These are phyloP conservation scores for Drosophila anomalata DNA, from an alignment of 2,888 invertebrate genomes.

Conservation along the genomic window DNA sequence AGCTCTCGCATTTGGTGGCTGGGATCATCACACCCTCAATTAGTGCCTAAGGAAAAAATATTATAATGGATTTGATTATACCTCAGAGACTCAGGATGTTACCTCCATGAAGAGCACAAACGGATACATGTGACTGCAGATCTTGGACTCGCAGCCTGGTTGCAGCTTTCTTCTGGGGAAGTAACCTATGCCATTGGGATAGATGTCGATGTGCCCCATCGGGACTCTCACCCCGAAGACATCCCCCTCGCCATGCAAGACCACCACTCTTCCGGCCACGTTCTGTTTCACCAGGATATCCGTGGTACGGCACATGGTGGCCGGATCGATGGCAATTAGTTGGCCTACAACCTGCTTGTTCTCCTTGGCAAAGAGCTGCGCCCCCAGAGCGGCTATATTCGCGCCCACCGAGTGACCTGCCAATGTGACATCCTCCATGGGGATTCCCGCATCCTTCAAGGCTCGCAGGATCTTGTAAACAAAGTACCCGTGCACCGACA, in stretches of 20 bases:
- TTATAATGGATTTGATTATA: background rate
- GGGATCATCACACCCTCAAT: slow-evolving; percentile 77
- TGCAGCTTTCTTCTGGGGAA: slow-evolving; percentile 75
- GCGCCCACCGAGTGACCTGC: slow-evolving; percentile 82
- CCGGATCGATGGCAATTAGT: slow-evolving; percentile 80
- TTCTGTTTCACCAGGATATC: slow-evolving; percentile 69
- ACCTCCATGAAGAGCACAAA: slow-evolving; percentile 80
- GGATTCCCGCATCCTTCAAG: slow-evolving; percentile 60
- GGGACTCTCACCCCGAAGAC: slow-evolving; percentile 73
- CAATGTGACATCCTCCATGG: slow-evolving; percentile 64
- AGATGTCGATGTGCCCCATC: slow-evolving; percentile 78
- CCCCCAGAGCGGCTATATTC: slow-evolving; percentile 80
- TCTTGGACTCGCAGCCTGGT: slow-evolving; percentile 76
- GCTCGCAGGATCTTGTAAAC: slow-evolving; percentile 69
- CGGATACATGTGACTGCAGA: slow-evolving; percentile 81
- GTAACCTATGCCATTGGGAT: slow-evolving; percentile 81
- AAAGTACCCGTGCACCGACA: slow-evolving; percentile 75
- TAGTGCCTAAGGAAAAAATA: slow-evolving; percentile 48
- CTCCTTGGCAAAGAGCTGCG: slow-evolving; percentile 61
- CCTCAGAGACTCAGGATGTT: accelerated
- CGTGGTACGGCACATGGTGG: slow-evolving; percentile 74
- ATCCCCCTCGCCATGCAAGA: slow-evolving; percentile 81
- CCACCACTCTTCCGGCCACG: slow-evolving; percentile 73
- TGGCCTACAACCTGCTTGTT: slow-evolving; percentile 67
- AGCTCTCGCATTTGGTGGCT: slow-evolving; percentile 78